Conservation (phyloP, 2,113 vertebrate genomes). For the Takifugu flavidus region DNA sequence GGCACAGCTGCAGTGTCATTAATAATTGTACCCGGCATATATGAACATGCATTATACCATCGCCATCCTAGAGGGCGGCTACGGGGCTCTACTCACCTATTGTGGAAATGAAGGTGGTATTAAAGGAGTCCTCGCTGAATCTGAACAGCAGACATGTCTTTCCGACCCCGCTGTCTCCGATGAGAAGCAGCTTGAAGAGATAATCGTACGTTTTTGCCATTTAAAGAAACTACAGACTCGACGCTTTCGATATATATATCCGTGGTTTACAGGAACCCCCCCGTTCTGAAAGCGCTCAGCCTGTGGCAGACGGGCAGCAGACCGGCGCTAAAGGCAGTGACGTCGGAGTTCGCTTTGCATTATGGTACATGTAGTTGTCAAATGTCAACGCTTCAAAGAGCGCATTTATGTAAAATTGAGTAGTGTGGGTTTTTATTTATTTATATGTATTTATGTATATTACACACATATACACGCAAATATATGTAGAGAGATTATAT, state of each 20-base stretch:
- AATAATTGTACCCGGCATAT: neutral
- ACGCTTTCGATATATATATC: constrained; percentile 15
- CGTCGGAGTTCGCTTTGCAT: constrained; percentile 39
- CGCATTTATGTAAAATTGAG: too few relatives aligned
- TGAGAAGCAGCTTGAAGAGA: constrained; percentile 79
- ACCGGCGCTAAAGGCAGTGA: constrained; percentile 36
- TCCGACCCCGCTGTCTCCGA: constrained; percentile 81
- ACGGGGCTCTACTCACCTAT: constrained; percentile 72
- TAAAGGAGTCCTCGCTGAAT: constrained; percentile 84
- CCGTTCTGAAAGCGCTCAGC: constrained; percentile 43
- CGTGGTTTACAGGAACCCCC: constrained; percentile 27
- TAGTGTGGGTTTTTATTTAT: too few relatives aligned
- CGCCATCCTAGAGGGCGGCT: constrained; percentile 28
- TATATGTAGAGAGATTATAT: too few relatives aligned
- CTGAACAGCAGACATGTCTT: constrained; percentile 85
- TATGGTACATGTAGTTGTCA: constrained; percentile 46
- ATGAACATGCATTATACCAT: constrained; percentile 6
- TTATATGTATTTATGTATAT: too few relatives aligned
- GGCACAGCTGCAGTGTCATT: neutral
- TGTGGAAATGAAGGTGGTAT: constrained; percentile 84
- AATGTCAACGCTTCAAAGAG: too few relatives aligned
- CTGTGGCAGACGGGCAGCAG: constrained; percentile 27
- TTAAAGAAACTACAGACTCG: constrained; percentile 24
- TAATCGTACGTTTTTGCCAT: constrained; percentile 83
- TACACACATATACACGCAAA: too few relatives aligned